These are phyloP conservation scores for Carassius carassius DNA, from an alignment of 2,113 vertebrate species.

Conservation along the genomic window DNA sequence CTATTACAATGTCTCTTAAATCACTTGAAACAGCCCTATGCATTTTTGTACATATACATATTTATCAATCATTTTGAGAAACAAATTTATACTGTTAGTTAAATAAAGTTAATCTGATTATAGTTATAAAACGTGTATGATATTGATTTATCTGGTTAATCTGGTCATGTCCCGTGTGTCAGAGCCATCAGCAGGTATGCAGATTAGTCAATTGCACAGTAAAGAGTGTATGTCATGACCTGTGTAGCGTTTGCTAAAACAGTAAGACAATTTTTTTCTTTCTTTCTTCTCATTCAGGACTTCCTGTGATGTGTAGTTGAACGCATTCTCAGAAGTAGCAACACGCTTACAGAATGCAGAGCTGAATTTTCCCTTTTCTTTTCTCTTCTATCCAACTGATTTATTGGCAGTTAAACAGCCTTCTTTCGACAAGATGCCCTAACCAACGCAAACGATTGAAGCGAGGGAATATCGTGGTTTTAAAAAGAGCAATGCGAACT, in stretches of 20 bases:
- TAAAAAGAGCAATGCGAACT: conserved; percentile 40
- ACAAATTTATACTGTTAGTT: conserved; percentile 58
- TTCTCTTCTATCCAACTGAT: conserved; percentile 36
- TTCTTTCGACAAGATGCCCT: conserved; percentile 37
- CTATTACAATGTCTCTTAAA: conserved; percentile 54
- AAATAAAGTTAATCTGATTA: conserved; percentile 57
- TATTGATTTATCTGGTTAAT: conserved; percentile 59
- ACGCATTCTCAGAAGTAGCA: conserved; percentile 66
- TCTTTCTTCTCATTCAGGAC: conserved; percentile 68
- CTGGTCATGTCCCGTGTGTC: conserved; percentile 54
- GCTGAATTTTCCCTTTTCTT: conserved; percentile 49
- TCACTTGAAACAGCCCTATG: conserved; percentile 64
- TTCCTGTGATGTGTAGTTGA: conserved; percentile 71
- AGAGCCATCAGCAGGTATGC: conserved; percentile 49
- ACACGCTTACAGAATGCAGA: conserved; percentile 63
- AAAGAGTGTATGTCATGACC: conserved; percentile 60
- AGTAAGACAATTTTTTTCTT: conserved; percentile 67
- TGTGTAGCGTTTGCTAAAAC: conserved; percentile 63
- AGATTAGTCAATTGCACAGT: conserved; percentile 55
- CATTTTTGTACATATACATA: conserved; percentile 62
- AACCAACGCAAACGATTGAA: conserved; percentile 54
- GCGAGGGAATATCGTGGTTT: conserved; percentile 51
- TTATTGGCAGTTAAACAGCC: conserved; percentile 52
- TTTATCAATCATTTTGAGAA: conserved; percentile 57
- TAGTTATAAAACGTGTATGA: conserved; percentile 52